Evolutionary conservation across 1,140 invertebrate genomes (phyloP).

Genomic region (Drosophila paulistorum): DNA sequence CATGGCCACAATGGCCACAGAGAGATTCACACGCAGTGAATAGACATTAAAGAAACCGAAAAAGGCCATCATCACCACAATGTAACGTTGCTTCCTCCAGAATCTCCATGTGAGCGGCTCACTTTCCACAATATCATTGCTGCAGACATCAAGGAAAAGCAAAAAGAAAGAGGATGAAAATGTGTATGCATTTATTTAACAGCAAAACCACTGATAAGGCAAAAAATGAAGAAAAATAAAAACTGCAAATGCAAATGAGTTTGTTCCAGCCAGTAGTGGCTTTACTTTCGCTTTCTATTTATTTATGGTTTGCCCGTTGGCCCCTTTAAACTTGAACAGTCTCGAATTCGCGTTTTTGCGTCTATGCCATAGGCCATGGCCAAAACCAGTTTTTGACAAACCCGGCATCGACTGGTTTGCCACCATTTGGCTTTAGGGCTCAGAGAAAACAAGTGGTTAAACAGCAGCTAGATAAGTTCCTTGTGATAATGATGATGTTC

Average conservation of each 20-base stretch:
- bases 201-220: background rate
- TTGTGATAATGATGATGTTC: background rate
- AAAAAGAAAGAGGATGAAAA: constrained; percentile 27
- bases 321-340: constrained; percentile 2
- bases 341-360: background rate
- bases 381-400: background rate
- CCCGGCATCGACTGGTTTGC: background rate
- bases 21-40: constrained; percentile 93
- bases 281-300: constrained; percentile 60
- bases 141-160: constrained; percentile 74
- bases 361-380: background rate
- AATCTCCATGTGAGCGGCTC: constrained; percentile 86
- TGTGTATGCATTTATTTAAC: background rate
- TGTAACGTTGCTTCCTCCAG: constrained; percentile 88
- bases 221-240: background rate
- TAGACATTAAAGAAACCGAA: constrained; percentile 95
- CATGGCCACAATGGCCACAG: constrained; percentile 95
- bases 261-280: constrained; percentile 5
- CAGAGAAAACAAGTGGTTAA: background rate
- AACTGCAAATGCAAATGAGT: constrained; percentile 38
- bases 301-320: constrained; percentile 33
- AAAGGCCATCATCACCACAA: constrained; percentile 90
- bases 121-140: constrained; percentile 84
- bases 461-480: too few species aligned
- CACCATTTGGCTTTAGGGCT: background rate